phyloP scores from a whole-genome alignment of 1,140 invertebrate genomes.

The Aphis craccivora region DNA sequence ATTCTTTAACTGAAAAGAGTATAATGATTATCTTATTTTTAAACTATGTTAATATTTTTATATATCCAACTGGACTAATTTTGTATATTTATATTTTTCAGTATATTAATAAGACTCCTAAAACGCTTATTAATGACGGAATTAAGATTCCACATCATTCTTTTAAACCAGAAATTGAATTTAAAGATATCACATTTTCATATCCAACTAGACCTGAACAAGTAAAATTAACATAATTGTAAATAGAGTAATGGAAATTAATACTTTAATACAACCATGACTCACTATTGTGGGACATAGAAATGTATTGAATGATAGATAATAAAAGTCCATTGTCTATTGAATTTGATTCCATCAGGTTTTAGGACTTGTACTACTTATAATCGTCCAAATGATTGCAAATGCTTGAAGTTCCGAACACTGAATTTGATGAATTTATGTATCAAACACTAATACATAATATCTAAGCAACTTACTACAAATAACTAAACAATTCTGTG shows the following conservation, averaged over 20 bases:
- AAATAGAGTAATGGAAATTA: neutral
- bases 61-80: neutral
- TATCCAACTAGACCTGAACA: slow-evolving; percentile 88
- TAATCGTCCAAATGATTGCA: too few species aligned
- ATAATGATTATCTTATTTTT: neutral
- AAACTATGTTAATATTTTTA: neutral
- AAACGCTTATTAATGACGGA: slow-evolving; percentile 74
- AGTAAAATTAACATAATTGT: slow-evolving; percentile 65
- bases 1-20: neutral
- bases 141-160: slow-evolving; percentile 76
- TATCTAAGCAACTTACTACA: too few species aligned
- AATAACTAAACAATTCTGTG: too few species aligned
- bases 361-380: too few species aligned
- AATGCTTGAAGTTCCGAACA: too few species aligned
- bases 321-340: neutral
- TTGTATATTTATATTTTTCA: slow-evolving; percentile 64
- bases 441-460: too few species aligned
- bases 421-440: too few species aligned
- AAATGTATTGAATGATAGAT: neutral
- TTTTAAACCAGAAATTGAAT: slow-evolving; percentile 82
- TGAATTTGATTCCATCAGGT: neutral
- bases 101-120: slow-evolving; percentile 80
- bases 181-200: slow-evolving; percentile 83
- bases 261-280: neutral
- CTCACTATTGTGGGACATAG: neutral